A percentile compares a stretch with the other conserved stretches of the same genome.
Conservation (phyloP, 2,113 vertebrate genomes). For the Myrmecophaga tridactyla region DNA sequence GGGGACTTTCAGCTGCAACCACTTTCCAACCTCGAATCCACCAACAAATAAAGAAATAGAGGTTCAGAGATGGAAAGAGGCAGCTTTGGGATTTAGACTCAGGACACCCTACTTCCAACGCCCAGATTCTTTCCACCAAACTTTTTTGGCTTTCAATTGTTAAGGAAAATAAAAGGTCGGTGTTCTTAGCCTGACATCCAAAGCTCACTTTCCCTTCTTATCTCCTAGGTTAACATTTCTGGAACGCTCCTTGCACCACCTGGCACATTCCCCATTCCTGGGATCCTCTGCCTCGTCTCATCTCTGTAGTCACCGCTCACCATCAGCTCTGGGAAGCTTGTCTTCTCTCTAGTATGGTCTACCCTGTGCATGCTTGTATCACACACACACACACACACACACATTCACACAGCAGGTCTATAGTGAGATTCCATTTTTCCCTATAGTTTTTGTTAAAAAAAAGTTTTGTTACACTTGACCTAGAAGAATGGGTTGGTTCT, state of each 20-base stretch:
- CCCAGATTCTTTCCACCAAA: background rate
- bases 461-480: background rate
- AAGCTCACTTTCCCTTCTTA: background rate
- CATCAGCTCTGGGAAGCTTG: background rate
- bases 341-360: background rate
- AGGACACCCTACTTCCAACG: no score
- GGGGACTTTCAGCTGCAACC: background rate
- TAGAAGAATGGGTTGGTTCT: background rate
- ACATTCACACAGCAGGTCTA: background rate
- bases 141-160: background rate
- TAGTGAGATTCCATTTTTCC: accelerated
- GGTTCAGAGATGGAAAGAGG: background rate
- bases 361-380: background rate
- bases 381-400: no score
- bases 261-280: background rate
- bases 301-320: background rate
- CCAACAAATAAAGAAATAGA: background rate
- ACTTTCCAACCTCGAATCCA: background rate
- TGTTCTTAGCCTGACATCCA: background rate
- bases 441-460: background rate
- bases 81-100: background rate
- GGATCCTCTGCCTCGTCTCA: background rate
- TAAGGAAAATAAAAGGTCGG: background rate
- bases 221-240: background rate
- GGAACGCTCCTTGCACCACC: background rate